A percentile compares a stretch with the other conserved stretches of the same genome.
Evolutionary conservation across 2,113 vertebrate genomes (phyloP).

Genomic region (Grammomys surdaster): DNA sequence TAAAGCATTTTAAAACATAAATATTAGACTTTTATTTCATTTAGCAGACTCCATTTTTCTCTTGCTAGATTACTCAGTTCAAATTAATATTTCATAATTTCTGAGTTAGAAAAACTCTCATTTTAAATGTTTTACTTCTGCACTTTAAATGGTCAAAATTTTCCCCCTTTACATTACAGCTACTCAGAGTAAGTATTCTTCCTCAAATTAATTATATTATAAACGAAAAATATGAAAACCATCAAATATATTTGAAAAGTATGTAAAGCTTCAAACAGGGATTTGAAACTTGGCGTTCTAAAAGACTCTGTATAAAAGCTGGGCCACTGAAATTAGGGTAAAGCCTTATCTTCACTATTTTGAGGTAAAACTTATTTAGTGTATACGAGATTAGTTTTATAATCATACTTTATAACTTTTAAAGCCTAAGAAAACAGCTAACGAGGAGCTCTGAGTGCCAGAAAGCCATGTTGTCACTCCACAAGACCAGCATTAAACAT

Average conservation of each 20-base stretch:
- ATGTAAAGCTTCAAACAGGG: slow-evolving; percentile 37
- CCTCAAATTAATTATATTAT: slow-evolving; percentile 62
- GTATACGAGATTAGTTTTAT: neutral
- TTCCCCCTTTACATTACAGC: neutral
- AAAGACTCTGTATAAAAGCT: slow-evolving; percentile 50
- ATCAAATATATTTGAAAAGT: slow-evolving; percentile 49
- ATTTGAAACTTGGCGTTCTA: slow-evolving; percentile 56
- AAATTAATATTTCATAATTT: slow-evolving; percentile 68
- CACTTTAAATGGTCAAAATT: slow-evolving; percentile 47
- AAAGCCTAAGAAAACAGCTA: slow-evolving; percentile 65
- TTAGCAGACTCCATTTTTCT: slow-evolving; percentile 40
- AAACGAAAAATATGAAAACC: slow-evolving; percentile 12
- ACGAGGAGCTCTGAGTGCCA: slow-evolving; percentile 80
- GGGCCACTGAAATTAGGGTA: slow-evolving; percentile 43
- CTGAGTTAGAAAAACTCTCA: slow-evolving; percentile 56
- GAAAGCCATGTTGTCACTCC: slow-evolving; percentile 70
- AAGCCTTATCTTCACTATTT: slow-evolving; percentile 54
- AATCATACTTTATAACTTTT: neutral
- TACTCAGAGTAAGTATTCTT: slow-evolving; percentile 40
- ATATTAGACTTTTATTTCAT: slow-evolving; percentile 52
- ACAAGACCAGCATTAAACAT: slow-evolving; percentile 79
- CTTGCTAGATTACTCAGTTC: slow-evolving; percentile 40
- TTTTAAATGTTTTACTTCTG: slow-evolving; percentile 23
- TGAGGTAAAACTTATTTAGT: slow-evolving; percentile 55
- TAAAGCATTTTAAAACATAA: slow-evolving; percentile 54